Evolutionary conservation across 2,113 vertebrate genomes (phyloP), one percentile per base, ranked within the genome.

Genomic region (Muscicapa adusta): DNA sequence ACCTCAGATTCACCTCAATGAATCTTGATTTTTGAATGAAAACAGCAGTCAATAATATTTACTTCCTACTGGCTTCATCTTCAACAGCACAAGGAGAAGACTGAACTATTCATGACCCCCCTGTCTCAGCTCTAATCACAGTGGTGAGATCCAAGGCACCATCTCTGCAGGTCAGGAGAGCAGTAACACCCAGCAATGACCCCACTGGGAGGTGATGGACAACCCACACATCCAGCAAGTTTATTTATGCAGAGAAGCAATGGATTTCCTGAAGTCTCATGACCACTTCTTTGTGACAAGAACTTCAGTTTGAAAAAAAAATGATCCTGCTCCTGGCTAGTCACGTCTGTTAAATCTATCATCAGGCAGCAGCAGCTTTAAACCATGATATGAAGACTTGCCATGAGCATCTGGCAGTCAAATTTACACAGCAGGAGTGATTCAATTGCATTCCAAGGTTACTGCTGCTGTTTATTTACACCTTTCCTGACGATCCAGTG

Each of bases 21-120:
- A 95, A 97, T 95, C 96, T 94, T 95, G 89, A 93, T 95, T 95
- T 96, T 91, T 96, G 91, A 96, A 94, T 82, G 91, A 95, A 97
- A 97, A 88, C 76, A 95, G 85, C 83, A 95, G 88, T 95, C 96
- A 94, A 94, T 96, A 97, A 93, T 95, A 97, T 96, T 95, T 96
- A 95, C 88, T 95, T 96, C 82, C 88, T 86, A 94, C 67, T 74
- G 93, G 92, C 92, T 95, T 89, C 90, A 94, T 61, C 92, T 85
- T 96, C 86, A 91, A 75, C 89, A 91, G 75, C 93, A 95, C 63
- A 82, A 75, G 88, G 71, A 84, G 54, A 88, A 77, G 72, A 57
- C 66, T 93, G 94, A 97, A 96, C 95, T 96, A 80, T 78, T 85
- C 72, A 7, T 96, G 95, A 97, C 92, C 94, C 94, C 81, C 77